These are phyloP conservation scores for Strongylocentrotus purpuratus DNA, from an alignment of 35 echinoderm and acorn worm genomes.

Conservation along the genomic window DNA sequence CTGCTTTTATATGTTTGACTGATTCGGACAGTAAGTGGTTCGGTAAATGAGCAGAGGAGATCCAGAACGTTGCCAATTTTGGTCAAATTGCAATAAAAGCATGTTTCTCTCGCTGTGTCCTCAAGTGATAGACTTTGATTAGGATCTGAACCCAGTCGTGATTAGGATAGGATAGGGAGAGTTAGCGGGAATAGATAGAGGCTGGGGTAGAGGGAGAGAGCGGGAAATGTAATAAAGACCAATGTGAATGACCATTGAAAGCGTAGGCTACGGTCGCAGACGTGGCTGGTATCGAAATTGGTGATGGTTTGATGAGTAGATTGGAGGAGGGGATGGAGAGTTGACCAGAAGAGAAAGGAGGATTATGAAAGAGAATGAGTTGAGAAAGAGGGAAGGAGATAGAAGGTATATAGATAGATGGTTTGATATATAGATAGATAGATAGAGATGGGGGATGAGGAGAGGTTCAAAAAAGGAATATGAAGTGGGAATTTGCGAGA, in stretches of 20 bases:
- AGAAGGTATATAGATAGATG: neutral
- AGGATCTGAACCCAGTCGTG: neutral
- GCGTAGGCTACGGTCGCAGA: neutral
- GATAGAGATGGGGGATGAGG: neutral
- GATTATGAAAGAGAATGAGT: neutral
- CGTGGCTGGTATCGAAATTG: neutral
- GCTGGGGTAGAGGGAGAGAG: neutral
- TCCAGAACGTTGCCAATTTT: neutral
- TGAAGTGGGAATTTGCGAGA: neutral
- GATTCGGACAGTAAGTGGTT: neutral
- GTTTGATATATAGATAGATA: neutral
- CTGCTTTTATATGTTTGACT: neutral
- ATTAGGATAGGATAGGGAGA: neutral
- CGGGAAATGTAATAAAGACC: neutral
- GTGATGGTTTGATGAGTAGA: neutral
- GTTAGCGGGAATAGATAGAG: neutral
- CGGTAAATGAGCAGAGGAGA: neutral
- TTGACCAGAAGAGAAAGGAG: neutral
- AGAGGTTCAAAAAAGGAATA: neutral
- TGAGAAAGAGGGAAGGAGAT: neutral
- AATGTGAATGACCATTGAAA: constrained; percentile 3
- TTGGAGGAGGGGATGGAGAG: neutral
- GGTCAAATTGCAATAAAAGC: constrained; percentile 11
- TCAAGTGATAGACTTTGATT: constrained; percentile 2
- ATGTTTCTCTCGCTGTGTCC: constrained; percentile 1